These are phyloP conservation scores for Pantherophis vulpinus DNA, from an alignment of 2,797 vertebrate genomes.

Conservation along the genomic window DNA sequence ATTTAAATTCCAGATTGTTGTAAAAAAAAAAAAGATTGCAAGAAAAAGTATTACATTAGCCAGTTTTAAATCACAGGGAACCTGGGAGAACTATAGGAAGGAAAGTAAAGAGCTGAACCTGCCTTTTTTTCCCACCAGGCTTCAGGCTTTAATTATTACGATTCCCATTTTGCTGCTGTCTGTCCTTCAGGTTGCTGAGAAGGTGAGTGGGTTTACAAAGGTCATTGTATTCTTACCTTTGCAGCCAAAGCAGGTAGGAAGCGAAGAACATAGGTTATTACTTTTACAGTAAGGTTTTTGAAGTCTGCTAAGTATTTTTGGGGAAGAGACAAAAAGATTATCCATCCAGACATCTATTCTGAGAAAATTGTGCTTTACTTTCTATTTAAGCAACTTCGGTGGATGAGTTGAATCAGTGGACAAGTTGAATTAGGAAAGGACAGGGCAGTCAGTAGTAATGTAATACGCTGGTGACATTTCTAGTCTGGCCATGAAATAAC, in stretches of 20 bases:
- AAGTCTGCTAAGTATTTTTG: constrained; percentile 17
- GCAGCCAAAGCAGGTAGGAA: constrained; percentile 46
- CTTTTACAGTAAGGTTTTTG: not conserved
- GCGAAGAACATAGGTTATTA: not conserved
- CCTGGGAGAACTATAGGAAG: not conserved
- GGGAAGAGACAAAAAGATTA: constrained; percentile 23
- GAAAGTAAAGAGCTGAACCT: not conserved
- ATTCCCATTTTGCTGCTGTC: not conserved
- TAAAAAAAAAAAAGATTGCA: not conserved
- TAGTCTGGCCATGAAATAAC: constrained; percentile 52
- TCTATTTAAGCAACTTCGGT: constrained; percentile 32
- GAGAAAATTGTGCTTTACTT: not conserved
- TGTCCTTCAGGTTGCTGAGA: not conserved
- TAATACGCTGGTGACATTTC: constrained; percentile 60
- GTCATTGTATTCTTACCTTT: constrained; percentile 21
- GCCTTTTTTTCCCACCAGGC: not conserved
- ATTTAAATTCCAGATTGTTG: not conserved
- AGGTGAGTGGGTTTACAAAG: not conserved
- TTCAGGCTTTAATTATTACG: not conserved
- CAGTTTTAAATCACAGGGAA: not conserved
- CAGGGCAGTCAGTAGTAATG: constrained; percentile 58
- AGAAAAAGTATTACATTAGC: not conserved
- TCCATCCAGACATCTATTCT: not conserved
- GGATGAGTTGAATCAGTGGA: not conserved
- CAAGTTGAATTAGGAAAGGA: constrained; percentile 1